Evolutionary conservation across 2,888 invertebrate species (phyloP).

Genomic region (Frankliniella fusca): DNA sequence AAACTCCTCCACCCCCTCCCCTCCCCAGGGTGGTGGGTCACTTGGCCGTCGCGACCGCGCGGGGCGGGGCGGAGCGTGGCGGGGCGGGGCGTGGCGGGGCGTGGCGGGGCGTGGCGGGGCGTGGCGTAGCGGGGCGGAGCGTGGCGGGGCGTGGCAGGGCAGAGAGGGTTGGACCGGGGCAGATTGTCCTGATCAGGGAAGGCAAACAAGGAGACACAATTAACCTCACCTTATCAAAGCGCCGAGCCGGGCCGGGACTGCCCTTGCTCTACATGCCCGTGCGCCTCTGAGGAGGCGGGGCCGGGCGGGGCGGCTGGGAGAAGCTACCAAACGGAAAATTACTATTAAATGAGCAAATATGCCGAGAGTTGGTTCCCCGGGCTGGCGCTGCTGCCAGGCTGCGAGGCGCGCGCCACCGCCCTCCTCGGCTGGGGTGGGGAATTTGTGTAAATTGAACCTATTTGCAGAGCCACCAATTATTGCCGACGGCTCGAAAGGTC

Average conservation of each 20-base stretch:
- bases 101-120: too few species aligned
- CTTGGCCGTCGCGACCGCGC: too few species aligned
- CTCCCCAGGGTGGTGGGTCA: too few species aligned
- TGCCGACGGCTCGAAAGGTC: not conserved
- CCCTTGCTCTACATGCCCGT: not conserved
- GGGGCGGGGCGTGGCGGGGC: too few species aligned
- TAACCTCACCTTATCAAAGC: not conserved
- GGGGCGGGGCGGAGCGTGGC: too few species aligned
- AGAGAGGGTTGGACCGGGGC: too few species aligned
- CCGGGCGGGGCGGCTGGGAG: not conserved
- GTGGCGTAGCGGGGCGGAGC: too few species aligned
- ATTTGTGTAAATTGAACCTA: conserved; percentile 19
- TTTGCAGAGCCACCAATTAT: conserved; percentile 13
- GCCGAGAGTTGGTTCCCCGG: not conserved
- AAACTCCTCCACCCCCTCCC: too few species aligned
- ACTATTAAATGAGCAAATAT: conserved; percentile 21
- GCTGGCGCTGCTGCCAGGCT: too few species aligned
- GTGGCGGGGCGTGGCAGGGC: too few species aligned
- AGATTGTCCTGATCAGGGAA: too few species aligned
- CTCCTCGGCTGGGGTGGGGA: not conserved
- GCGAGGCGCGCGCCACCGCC: too few species aligned
- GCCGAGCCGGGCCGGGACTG: not conserved
- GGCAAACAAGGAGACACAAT: not conserved
- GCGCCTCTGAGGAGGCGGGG: not conserved
- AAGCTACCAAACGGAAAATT: conserved; percentile 8